phyloP scores from a whole-genome alignment of 2,113 vertebrate species.

The Boulengeromyrus knoepffleri region DNA sequence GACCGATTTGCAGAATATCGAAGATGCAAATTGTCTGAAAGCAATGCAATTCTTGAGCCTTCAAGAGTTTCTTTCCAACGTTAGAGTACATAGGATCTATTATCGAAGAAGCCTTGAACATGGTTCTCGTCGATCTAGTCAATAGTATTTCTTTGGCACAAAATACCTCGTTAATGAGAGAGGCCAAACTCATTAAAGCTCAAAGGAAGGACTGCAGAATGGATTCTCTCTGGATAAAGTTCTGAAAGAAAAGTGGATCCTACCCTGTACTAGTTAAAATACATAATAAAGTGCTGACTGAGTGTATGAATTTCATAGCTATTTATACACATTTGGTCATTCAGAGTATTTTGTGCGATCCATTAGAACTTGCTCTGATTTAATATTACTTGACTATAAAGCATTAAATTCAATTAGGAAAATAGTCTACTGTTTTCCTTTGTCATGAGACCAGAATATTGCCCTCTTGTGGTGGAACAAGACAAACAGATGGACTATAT shows the following conservation, averaged over 20 bases:
- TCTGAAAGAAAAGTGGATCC: not conserved
- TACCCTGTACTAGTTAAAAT: not conserved
- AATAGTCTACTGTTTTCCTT: not conserved
- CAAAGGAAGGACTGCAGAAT: not conserved
- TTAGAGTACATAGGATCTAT: not conserved
- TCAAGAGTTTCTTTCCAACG: not conserved
- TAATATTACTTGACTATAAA: conserved; percentile 1
- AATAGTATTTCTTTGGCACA: not conserved
- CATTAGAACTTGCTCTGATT: not conserved
- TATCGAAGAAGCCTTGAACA: not conserved
- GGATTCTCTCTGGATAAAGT: not conserved
- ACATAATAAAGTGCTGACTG: not conserved
- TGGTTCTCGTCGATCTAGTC: not conserved
- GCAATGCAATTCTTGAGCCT: not conserved
- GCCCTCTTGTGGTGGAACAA: conserved; percentile 29
- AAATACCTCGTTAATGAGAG: not conserved
- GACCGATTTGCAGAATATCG: not conserved
- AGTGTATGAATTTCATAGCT: not conserved
- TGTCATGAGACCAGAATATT: not conserved
- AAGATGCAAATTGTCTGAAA: not conserved
- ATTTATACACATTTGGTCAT: not conserved
- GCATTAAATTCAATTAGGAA: not conserved
- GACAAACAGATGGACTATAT: not conserved
- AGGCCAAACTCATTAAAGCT: not conserved
- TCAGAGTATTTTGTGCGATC: not conserved